Base-by-base conservation (phyloP, 2,797 vertebrate genomes). In the Perdix hodgsoniae region DNA sequence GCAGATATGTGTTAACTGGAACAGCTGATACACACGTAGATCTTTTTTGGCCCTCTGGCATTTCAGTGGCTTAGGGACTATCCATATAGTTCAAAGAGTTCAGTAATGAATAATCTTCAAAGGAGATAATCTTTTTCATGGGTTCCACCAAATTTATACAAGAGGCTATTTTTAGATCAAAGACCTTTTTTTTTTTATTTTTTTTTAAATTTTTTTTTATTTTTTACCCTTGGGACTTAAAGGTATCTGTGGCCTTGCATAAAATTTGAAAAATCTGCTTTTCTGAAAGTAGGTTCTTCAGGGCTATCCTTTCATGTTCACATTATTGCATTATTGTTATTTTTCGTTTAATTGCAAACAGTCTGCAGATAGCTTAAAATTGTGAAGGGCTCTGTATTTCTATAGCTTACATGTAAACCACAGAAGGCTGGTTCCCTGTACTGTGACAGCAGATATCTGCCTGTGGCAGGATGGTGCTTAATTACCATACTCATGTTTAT, bases 31-130 rank as follows among this genome's bases (percentile, higher is more conserved):
- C 31, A 47, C 23, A 22, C 35, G 54, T 5, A 64, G 35, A 57
- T 67, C 56, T 65, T 52, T 87, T 73, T 52, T 75, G 89, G 45
- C 65, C 87, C 21, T 94, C 59, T 69, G 59, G 63, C 39, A 4
- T 89, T 90, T 92, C 56, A 69, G 69, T 85, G 69, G n/a, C 40
- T 59, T 86, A 54, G 87, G 33, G 73, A 83, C 49, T 61, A 76
- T 88, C 73, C n/a, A 12, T 71, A 49, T 33, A 88, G 74, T 95
- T 91, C 88, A 93, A 91, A 86, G 77, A 70, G 42, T 57, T 88
- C 54, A 52, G 39, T 83, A 70, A 81, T 90, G 27, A 93, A 72
- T 75, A 23, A 23, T 67, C 54, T 91, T 95, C 87, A 91, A 95
- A 95, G 76, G 81, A 72, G 27, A 7, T 13, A 92, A 66, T 78